A percentile compares a stretch with the other conserved stretches of the same genome.
phyloP scores from a whole-genome alignment of 2,888 invertebrate genomes.

The Protula sp. region DNA sequence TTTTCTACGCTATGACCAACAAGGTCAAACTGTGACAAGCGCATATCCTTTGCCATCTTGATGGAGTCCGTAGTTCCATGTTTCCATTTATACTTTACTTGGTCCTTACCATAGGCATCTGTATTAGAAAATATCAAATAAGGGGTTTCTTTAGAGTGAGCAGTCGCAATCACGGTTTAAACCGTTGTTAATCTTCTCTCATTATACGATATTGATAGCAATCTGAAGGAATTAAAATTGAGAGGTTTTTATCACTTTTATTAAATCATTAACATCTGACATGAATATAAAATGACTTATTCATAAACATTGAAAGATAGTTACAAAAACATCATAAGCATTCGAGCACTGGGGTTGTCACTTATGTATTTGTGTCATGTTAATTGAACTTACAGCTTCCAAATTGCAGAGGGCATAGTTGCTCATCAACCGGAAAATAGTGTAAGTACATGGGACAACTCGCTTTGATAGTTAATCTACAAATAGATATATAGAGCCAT shows the following conservation, averaged over 20 bases:
- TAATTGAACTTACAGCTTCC: constrained; percentile 66
- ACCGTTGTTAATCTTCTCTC: too few species aligned
- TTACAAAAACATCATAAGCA: too few species aligned
- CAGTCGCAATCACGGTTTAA: too few species aligned
- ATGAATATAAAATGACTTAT: too few species aligned
- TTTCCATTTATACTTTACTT: constrained; percentile 23
- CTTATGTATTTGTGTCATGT: too few species aligned
- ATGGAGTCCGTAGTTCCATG: constrained; percentile 18
- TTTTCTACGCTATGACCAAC: constrained; percentile 16
- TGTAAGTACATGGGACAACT: constrained; percentile 79
- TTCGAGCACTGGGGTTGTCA: too few species aligned
- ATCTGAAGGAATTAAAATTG: too few species aligned
- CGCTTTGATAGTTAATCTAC: constrained; percentile 74
- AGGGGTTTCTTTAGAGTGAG: too few species aligned
- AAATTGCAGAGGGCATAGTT: constrained; percentile 69
- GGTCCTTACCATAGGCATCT: constrained; percentile 22
- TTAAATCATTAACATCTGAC: too few species aligned
- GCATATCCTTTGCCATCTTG: constrained; percentile 17
- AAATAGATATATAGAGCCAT: neutral
- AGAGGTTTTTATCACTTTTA: too few species aligned
- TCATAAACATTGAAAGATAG: too few species aligned
- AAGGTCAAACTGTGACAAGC: constrained; percentile 23
- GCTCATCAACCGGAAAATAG: constrained; percentile 70
- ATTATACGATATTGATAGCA: too few species aligned
- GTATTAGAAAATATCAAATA: neutral